Evolutionary conservation across 2,888 invertebrate genomes (phyloP), one percentile per base, ranked within the genome.

Genomic region (Parnassius glacialis): DNA sequence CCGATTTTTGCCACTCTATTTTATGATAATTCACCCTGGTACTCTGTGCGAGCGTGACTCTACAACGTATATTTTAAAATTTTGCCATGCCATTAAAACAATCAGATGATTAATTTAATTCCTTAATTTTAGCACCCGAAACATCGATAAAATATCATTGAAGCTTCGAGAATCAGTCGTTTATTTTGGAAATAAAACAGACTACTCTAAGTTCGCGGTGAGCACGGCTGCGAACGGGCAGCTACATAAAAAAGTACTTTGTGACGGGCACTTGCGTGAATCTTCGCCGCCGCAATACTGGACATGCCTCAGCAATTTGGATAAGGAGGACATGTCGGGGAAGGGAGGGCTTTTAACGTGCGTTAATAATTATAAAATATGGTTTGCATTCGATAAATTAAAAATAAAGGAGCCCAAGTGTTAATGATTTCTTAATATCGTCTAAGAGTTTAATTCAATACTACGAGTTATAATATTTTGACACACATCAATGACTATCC

Each of bases 391-490:
- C 65, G 82, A 83, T 65, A 82, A 80, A 60, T 72, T 87, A 0
- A 88, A 87, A 75, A 67, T 80, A 47, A 77, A 74, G 44, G 87
- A 87, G 63, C 87, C 87, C 0, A 64, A 67, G 3, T 87, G 87
- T 65, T 75, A 67, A 65, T 65, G 12, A 5, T 34, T 34, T 34
- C 5, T 34, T 34, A 34, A 34, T 5, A 5, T 34, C 5, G 34
- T 34, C 25, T 16, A 16, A 1, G 16, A 16, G 16, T 16, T 16
- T 16, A 1, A 16, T 16, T 16, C 16, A 25, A 25, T 25, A 3
- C 34, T 34, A 34, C 34, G 34, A 34, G 0, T 5, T 34, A 34
- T 34, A 34, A 34, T 34, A 34, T 34, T 34, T 34, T 34, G 5
- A 34, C 7, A 34, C 34, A 20, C 2, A 2, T 20, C 20, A 34